phyloP scores from a whole-genome alignment of 2,888 invertebrate species.

The Fragum whitleyi region DNA sequence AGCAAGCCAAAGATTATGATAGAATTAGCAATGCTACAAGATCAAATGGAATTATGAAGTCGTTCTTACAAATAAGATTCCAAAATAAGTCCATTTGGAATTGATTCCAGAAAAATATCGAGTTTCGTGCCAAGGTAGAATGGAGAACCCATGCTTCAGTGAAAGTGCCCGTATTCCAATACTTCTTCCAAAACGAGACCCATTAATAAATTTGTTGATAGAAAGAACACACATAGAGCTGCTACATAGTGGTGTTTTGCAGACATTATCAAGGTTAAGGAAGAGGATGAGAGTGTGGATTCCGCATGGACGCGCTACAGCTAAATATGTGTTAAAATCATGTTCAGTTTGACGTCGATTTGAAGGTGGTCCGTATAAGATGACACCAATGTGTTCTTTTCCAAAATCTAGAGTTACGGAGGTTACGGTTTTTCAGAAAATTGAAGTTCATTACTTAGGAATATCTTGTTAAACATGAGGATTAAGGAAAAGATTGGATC shows the following conservation, averaged over 20 bases:
- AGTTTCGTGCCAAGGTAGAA: conserved; percentile 43
- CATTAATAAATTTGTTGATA: conserved; percentile 37
- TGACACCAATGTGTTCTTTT: conserved; percentile 35
- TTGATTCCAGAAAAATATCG: no score
- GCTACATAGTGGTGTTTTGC: conserved; percentile 44
- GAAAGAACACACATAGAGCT: conserved; percentile 42
- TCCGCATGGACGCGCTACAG: conserved; percentile 37
- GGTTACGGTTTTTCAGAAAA: conserved; percentile 23
- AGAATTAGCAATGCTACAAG: no score
- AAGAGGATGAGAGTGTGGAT: conserved; percentile 33
- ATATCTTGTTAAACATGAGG: conserved; percentile 22
- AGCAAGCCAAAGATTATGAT: no score
- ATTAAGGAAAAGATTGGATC: conserved; percentile 40
- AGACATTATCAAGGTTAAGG: conserved; percentile 37
- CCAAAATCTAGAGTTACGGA: conserved; percentile 35
- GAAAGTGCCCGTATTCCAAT: conserved; percentile 43
- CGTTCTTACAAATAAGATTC: no score
- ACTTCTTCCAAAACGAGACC: conserved; percentile 41
- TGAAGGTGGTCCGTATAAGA: no score
- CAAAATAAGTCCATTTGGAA: no score
- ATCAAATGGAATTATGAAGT: no score
- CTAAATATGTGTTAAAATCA: conserved; percentile 21
- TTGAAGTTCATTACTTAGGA: conserved; percentile 40
- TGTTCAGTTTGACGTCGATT: conserved; percentile 17
- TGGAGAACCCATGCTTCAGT: conserved; percentile 43